Conservation (phyloP, 2,113 vertebrate species). For the Spea bombifrons region DNA sequence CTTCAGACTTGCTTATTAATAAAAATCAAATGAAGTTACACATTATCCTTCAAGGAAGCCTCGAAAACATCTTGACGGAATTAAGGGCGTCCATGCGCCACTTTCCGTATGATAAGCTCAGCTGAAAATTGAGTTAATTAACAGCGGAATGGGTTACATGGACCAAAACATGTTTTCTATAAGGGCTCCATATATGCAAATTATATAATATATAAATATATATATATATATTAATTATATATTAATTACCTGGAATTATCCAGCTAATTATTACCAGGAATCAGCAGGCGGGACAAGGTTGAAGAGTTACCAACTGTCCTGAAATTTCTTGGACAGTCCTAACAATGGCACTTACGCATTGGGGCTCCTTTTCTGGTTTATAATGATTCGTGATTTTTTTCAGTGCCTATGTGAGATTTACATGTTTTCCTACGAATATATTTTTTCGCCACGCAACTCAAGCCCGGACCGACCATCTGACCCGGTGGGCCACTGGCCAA, state of each 20-base stretch:
- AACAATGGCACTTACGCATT: no score
- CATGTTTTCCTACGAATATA: no score
- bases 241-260: not conserved
- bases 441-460: no score
- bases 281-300: no score
- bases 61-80: constrained; percentile 37
- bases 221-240: not conserved
- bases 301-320: no score
- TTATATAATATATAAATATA: not conserved
- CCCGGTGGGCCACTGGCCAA: no score
- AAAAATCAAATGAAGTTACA: constrained; percentile 47
- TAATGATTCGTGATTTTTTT: no score
- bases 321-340: no score
- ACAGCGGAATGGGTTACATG: not conserved
- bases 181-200: not conserved
- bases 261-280: no score
- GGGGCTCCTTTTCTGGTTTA: no score
- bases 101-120: constrained; percentile 37
- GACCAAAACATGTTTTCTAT: constrained; percentile 2
- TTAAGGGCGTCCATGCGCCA: constrained; percentile 25
- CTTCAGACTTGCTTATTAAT: constrained; percentile 46
- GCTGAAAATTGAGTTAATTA: constrained; percentile 35
- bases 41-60: constrained; percentile 44
- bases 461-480: no score
- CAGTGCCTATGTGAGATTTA: no score